Evolutionary conservation across 1,140 invertebrate species (phyloP), one percentile per base, ranked within the genome.

Genomic region (Colletes latitarsis): DNA sequence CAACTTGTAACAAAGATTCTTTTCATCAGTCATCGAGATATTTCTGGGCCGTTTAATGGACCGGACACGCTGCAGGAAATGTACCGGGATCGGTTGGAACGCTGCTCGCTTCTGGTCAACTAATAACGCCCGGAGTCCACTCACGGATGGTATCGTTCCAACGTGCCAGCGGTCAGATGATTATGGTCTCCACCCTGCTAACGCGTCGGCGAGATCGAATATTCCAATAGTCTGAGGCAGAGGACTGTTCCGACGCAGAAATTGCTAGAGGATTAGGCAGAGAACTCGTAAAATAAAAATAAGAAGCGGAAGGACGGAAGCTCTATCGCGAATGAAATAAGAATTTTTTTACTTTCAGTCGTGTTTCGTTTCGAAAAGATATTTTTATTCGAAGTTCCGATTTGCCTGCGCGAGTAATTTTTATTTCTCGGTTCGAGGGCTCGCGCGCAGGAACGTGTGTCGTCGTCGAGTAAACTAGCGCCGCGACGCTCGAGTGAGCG

Each of bases 1-100:
- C 69, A 67, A 84, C 68, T 81, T 73, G 79, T 77, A 74, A 84
- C 84, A 78, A 85, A 85, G 70, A 82, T 85, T 86, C 74, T 64
- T 75, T 81, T 75, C 68, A 76, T 76, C 77, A 67, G 64, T 76
- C 77, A 64, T 70, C 73, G 55, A 19, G 82, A 70, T 86, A 82
- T 86, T 82, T 82, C 80, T 85, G 43, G 57, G 55, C 57, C 43
- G 60, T 72, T 71, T 85, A 84, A 84, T 63, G 52, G n/a, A 60
- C 71, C 63, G 62, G 46, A 68, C 78, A 74, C 71, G 70, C 62
- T 49, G 71, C 52, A 74, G 77, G 71, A 80, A 78, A 72, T 78
- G 77, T 73, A 63, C 21, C 19, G 60, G 39, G 46, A 46, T 41
- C 46, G 46, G 8, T 30, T 3, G 57, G 57, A 53, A 63, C 58